Evolutionary conservation across 2,113 vertebrate genomes (phyloP).

Genomic region (Coregonus clupeaformis): DNA sequence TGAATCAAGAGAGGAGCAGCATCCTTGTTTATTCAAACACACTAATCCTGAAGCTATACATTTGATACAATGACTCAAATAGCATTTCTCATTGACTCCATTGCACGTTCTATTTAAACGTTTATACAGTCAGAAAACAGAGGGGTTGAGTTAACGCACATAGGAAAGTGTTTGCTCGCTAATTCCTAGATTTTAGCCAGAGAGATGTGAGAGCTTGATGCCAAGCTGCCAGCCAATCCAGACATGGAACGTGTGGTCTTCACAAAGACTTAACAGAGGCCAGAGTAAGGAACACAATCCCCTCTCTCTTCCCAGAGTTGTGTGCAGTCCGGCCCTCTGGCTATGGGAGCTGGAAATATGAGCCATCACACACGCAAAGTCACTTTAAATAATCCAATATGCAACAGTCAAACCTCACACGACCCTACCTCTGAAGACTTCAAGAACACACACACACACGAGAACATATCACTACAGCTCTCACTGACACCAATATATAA

Average conservation of each 20-base stretch:
- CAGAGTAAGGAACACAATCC: neutral
- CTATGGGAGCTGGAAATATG: conserved; percentile 3
- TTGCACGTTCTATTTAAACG: too few species aligned
- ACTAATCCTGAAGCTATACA: too few species aligned
- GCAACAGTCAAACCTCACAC: conserved; percentile 23
- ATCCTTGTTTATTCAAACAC: too few species aligned
- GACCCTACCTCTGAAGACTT: conserved; percentile 11
- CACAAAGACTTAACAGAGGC: neutral
- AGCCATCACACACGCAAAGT: conserved; percentile 17
- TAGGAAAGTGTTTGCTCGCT: neutral
- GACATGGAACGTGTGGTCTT: neutral
- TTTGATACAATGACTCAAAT: too few species aligned
- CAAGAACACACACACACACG: neutral
- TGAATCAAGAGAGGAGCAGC: too few species aligned
- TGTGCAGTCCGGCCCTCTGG: neutral
- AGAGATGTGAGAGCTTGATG: neutral
- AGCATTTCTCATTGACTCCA: too few species aligned
- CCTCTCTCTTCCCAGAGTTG: neutral
- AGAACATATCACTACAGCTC: neutral
- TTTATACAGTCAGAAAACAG: too few species aligned
- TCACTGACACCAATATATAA: neutral
- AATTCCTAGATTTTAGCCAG: neutral
- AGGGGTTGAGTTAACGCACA: neutral
- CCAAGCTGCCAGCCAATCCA: neutral
- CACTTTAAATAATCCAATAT: conserved; percentile 29